These are phyloP conservation scores for Muraenolepis orangiensis DNA, from an alignment of 2,797 vertebrate genomes.

Conservation along the genomic window DNA sequence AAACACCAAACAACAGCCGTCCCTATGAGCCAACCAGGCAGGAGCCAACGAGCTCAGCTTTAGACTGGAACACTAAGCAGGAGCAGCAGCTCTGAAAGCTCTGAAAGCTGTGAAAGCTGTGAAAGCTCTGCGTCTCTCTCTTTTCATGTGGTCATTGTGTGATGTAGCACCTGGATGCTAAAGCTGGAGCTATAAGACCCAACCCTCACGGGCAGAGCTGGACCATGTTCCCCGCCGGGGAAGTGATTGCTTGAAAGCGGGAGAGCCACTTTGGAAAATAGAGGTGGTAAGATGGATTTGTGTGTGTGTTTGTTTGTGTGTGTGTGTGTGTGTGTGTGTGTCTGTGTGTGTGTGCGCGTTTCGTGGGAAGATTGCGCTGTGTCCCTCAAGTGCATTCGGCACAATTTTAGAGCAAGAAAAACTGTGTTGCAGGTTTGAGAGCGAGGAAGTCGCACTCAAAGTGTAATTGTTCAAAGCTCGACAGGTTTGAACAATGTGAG, in stretches of 20 bases:
- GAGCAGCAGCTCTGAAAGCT: no score
- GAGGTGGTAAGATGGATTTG: not conserved
- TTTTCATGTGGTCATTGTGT: not conserved
- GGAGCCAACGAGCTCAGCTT: not conserved
- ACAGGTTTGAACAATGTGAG: no score
- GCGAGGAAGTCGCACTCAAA: not conserved
- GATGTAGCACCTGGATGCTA: not conserved
- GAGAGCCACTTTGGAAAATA: not conserved
- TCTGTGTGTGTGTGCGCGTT: not conserved
- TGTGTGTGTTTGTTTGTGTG: not conserved
- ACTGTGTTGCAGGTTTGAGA: not conserved
- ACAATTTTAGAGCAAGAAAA: constrained; percentile 5
- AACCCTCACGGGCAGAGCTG: not conserved
- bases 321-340: not conserved
- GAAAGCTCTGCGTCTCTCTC: no score
- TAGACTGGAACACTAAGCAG: no score
- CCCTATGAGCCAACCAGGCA: not conserved
- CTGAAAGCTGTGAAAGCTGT: no score
- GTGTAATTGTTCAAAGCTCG: no score
- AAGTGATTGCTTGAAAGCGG: not conserved
- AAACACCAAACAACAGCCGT: not conserved
- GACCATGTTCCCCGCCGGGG: not conserved
- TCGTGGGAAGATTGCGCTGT: not conserved
- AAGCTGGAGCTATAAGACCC: not conserved
- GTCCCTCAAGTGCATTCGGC: not conserved